A percentile compares a stretch with the other conserved stretches of the same genome.
Conservation (phyloP, 1,140 invertebrate species). For the Drosophila persimilis region DNA sequence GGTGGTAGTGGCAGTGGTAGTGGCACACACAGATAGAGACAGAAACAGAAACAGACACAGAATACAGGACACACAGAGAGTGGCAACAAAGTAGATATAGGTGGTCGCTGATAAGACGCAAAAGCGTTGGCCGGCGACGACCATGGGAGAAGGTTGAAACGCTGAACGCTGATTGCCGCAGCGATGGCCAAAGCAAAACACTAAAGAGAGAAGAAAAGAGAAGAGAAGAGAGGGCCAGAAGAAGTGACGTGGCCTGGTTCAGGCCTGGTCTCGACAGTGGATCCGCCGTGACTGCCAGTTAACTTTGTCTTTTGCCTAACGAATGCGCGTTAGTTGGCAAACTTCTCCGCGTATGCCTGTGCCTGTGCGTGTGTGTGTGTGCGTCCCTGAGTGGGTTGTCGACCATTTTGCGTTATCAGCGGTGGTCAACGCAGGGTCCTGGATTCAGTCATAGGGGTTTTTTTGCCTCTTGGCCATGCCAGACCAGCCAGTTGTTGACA, state of each 20-base stretch:
- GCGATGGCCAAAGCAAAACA: conserved; percentile 61
- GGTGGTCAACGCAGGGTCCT: conserved; percentile 69
- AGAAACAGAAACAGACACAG: conserved; percentile 14
- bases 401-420: conserved; percentile 74
- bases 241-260: no score
- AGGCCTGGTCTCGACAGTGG: conserved; percentile 1
- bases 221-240: neutral
- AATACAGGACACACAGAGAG: conserved; percentile 2
- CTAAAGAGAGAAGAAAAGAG: conserved; percentile 1
- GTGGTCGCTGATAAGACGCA: conserved; percentile 54
- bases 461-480: conserved; percentile 27
- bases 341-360: conserved; percentile 14
- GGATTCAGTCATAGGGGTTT: conserved; percentile 33
- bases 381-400: conserved; percentile 15
- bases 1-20: conserved; percentile 45
- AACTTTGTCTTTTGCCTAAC: conserved; percentile 70
- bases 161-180: conserved; percentile 58
- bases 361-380: conserved; percentile 16
- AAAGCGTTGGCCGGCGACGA: conserved; percentile 19
- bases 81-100: conserved; percentile 33
- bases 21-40: conserved; percentile 11
- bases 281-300: conserved; percentile 61
- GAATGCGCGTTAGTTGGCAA: conserved; percentile 64
- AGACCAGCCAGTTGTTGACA: conserved; percentile 71
- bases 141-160: conserved; percentile 17